phyloP scores from a whole-genome alignment of 2,113 vertebrate genomes.

The Haemorhous mexicanus region DNA sequence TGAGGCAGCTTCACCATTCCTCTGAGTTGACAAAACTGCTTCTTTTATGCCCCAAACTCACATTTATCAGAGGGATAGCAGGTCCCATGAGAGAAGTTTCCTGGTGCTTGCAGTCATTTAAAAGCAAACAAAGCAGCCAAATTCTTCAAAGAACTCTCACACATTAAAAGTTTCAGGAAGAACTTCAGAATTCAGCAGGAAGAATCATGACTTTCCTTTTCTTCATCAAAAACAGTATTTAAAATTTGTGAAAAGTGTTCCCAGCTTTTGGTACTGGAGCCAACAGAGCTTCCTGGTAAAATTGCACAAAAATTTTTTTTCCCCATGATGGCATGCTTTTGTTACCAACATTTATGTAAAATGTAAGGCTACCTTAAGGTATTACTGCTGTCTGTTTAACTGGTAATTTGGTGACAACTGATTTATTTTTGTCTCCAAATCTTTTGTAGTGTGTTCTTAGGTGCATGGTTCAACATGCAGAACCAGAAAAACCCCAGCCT shows the following conservation, averaged over 20 bases:
- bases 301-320: background rate
- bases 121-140: background rate
- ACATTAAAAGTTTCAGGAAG: background rate
- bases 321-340: background rate
- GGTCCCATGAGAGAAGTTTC: background rate
- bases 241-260: background rate
- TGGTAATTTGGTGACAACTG: background rate
- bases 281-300: background rate
- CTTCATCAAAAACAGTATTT: background rate
- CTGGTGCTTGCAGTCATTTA: background rate
- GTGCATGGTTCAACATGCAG: background rate
- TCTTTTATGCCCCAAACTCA: background rate
- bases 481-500: background rate
- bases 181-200: background rate
- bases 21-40: background rate
- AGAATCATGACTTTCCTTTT: background rate
- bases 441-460: background rate
- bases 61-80: background rate
- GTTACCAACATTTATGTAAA: background rate
- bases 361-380: background rate
- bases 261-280: background rate
- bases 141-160: background rate
- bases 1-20: background rate
- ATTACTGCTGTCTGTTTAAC: background rate
- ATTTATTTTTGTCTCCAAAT: background rate